phyloP scores from a whole-genome alignment of 2,113 vertebrate species.

The Hippolais icterina region DNA sequence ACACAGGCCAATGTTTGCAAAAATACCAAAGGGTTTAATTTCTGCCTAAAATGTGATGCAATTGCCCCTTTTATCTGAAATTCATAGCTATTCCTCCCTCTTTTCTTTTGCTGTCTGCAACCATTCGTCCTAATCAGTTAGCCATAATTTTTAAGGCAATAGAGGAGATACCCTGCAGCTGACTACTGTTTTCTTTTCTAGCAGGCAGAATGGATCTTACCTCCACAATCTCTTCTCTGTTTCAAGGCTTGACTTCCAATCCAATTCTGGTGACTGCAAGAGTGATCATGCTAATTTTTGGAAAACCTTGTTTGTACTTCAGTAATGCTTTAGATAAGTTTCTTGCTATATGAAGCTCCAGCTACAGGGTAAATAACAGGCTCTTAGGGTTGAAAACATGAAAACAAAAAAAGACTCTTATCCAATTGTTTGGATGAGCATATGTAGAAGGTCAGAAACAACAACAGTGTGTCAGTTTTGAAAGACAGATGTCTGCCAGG shows the following conservation, averaged over 20 bases:
- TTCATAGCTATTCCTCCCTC: neutral
- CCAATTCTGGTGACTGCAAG: neutral
- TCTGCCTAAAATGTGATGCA: neutral
- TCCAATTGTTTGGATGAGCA: conserved; percentile 58
- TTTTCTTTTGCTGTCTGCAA: neutral
- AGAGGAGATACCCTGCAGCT: neutral
- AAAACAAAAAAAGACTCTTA: conserved; percentile 59
- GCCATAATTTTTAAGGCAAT: neutral
- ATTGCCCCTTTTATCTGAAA: neutral
- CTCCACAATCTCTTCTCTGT: neutral
- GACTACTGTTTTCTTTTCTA: neutral
- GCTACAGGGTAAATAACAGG: conserved; percentile 55
- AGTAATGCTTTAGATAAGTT: conserved; percentile 29
- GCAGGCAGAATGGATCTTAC: neutral
- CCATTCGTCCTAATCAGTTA: neutral
- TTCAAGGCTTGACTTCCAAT: neutral
- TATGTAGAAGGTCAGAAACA: conserved; percentile 63
- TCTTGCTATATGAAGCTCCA: conserved; percentile 15
- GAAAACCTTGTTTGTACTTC: neutral
- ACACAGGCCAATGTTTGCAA: neutral
- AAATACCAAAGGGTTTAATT: neutral
- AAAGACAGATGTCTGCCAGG: too few species aligned
- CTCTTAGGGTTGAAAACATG: too few species aligned
- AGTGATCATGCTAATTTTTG: neutral
- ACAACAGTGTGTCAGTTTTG: neutral